Percentiles rank a stretch among this genome's conserved stretches.
These are phyloP conservation scores for Drosophila kuntzei DNA, from an alignment of 2,888 invertebrate genomes.

Conservation along the genomic window DNA sequence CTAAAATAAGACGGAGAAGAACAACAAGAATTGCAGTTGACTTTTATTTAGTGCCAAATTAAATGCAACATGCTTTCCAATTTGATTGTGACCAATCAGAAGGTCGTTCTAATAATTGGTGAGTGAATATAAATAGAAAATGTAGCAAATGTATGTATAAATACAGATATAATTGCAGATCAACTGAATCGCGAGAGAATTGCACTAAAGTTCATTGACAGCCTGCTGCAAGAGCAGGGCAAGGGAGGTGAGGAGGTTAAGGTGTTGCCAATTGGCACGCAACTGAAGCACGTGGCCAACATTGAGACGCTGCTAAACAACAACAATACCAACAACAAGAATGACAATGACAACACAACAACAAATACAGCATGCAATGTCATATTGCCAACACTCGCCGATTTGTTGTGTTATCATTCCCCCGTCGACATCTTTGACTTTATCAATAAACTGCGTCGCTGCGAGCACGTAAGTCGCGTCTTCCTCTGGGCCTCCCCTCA, in stretches of 20 bases:
- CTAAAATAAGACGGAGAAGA: slow-evolving; percentile 22
- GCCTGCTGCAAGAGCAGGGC: slow-evolving; percentile 81
- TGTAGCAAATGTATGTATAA: not conserved
- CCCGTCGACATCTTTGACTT: slow-evolving; percentile 78
- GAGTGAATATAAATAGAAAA: slow-evolving; percentile 26
- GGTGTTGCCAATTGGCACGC: slow-evolving; percentile 59
- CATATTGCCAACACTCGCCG: slow-evolving; percentile 81
- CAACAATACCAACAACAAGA: slow-evolving; percentile 36
- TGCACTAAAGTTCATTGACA: slow-evolving; percentile 76
- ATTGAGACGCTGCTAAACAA: slow-evolving; percentile 61
- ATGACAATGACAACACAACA: slow-evolving; percentile 35
- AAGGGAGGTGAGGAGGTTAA: slow-evolving; percentile 70
- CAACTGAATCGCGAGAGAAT: slow-evolving; percentile 82
- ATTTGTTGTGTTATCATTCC: slow-evolving; percentile 75
- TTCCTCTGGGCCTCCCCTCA: slow-evolving; percentile 83
- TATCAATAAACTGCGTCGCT: slow-evolving; percentile 75
- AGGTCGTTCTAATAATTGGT: slow-evolving; percentile 84
- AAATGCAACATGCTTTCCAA: slow-evolving; percentile 83
- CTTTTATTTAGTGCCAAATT: slow-evolving; percentile 42
- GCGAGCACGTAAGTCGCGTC: slow-evolving; percentile 74
- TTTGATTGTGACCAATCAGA: slow-evolving; percentile 79
- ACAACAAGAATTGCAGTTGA: slow-evolving; percentile 51
- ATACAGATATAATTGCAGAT: slow-evolving; percentile 59
- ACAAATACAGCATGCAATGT: slow-evolving; percentile 69
- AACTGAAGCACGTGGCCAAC: slow-evolving; percentile 58